phyloP scores from a whole-genome alignment of 2,113 vertebrate genomes.

The Phalacrocorax aristotelis region DNA sequence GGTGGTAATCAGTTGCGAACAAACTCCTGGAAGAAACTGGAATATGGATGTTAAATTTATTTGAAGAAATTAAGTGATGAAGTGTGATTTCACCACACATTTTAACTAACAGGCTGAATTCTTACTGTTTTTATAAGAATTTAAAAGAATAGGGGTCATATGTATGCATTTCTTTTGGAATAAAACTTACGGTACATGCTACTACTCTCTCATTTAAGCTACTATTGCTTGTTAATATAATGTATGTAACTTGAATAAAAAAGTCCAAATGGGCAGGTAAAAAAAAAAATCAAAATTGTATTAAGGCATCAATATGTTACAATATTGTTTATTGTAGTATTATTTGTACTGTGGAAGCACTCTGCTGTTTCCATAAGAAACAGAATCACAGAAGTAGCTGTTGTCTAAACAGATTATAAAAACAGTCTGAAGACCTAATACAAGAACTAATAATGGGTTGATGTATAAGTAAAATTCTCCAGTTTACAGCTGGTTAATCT shows the following conservation, averaged over 20 bases:
- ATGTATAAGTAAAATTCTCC: neutral
- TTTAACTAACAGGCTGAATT: neutral
- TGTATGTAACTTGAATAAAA: neutral
- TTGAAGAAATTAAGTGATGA: slow-evolving; percentile 21
- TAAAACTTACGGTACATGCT: neutral
- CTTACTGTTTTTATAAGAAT: neutral
- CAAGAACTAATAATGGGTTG: neutral
- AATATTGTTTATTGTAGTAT: neutral
- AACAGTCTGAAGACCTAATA: neutral
- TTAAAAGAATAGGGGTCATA: neutral
- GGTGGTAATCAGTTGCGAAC: slow-evolving; percentile 2
- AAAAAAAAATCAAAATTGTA: neutral
- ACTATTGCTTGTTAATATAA: neutral
- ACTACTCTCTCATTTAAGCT: neutral
- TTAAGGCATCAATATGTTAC: neutral
- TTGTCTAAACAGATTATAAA: neutral
- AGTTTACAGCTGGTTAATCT: neutral
- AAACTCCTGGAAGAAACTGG: neutral
- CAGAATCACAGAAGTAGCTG: neutral
- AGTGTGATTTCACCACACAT: neutral
- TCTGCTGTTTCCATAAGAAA: neutral
- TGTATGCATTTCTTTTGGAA: neutral
- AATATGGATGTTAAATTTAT: neutral
- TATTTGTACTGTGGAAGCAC: neutral
- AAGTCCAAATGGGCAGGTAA: neutral